Evolutionary conservation across 2,888 invertebrate species (phyloP).

Genomic region (Standfussiana lucernea): DNA sequence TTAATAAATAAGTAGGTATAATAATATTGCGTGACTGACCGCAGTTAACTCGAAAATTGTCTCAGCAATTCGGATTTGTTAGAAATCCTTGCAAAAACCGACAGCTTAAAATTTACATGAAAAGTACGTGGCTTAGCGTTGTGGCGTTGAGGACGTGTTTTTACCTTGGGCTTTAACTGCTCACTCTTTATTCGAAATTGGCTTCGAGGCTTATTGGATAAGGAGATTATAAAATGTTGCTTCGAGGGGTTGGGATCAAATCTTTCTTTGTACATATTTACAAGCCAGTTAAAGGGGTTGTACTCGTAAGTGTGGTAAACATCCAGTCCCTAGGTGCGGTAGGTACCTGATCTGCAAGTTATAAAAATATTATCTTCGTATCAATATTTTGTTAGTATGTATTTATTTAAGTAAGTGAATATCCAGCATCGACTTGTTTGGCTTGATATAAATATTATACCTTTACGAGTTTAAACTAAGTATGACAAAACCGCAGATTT

Average conservation of each 20-base stretch:
- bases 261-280: constrained; percentile 64
- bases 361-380: constrained; percentile 3
- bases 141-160: constrained; percentile 76
- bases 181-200: constrained; percentile 83
- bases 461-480: background rate
- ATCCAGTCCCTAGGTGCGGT: constrained; percentile 5
- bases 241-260: constrained; percentile 68
- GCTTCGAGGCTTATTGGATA: constrained; percentile 81
- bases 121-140: constrained; percentile 80
- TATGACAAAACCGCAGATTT: background rate
- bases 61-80: constrained; percentile 76
- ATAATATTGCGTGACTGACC: constrained; percentile 66
- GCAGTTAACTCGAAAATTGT: constrained; percentile 75
- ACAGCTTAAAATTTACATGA: constrained; percentile 83
- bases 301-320: too few species aligned
- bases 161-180: constrained; percentile 81
- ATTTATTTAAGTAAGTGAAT: background rate
- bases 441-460: background rate
- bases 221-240: constrained; percentile 79
- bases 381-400: background rate
- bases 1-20: constrained; percentile 33
- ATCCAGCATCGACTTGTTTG: background rate
- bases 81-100: constrained; percentile 79
- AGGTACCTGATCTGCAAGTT: background rate
- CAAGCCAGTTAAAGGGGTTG: constrained; percentile 34